phyloP scores from a whole-genome alignment of 2,113 vertebrate species.

The Gobio gobio region DNA sequence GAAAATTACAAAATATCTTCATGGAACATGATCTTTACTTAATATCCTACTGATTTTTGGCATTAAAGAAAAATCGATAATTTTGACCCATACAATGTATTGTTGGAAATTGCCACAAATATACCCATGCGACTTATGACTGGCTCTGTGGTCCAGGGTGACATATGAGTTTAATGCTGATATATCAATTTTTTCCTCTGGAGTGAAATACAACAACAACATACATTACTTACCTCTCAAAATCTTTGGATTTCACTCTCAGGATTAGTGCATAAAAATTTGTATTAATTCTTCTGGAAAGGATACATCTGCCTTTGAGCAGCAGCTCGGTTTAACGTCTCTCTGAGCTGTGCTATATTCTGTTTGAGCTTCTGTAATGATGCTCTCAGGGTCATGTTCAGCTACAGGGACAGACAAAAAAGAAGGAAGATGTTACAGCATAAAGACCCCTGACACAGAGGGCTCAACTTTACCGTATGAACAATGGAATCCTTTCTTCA shows the following conservation, averaged over 20 bases:
- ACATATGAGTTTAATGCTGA: neutral
- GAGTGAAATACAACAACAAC: neutral
- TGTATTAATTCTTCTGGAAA: conserved; percentile 45
- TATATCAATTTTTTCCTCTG: neutral
- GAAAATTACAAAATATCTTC: no score
- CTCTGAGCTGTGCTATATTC: conserved; percentile 86
- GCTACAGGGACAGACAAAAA: conserved; percentile 68
- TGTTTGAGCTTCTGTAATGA: conserved; percentile 89
- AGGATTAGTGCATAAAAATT: neutral
- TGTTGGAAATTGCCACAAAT: no score
- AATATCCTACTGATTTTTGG: no score
- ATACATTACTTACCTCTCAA: neutral
- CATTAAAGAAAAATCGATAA: no score
- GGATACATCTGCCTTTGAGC: conserved; percentile 90
- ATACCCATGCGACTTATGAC: no score
- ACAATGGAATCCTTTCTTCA: conserved; percentile 55
- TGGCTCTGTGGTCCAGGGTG: no score
- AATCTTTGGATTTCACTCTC: neutral
- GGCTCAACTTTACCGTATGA: neutral
- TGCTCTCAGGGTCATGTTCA: conserved; percentile 86
- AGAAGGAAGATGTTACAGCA: neutral
- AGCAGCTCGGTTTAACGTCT: conserved; percentile 83
- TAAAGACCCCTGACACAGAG: neutral
- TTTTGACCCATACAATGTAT: no score
- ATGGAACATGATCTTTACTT: no score